phyloP scores from a whole-genome alignment of 2,888 invertebrate genomes.

The Ophion obscuratus region DNA sequence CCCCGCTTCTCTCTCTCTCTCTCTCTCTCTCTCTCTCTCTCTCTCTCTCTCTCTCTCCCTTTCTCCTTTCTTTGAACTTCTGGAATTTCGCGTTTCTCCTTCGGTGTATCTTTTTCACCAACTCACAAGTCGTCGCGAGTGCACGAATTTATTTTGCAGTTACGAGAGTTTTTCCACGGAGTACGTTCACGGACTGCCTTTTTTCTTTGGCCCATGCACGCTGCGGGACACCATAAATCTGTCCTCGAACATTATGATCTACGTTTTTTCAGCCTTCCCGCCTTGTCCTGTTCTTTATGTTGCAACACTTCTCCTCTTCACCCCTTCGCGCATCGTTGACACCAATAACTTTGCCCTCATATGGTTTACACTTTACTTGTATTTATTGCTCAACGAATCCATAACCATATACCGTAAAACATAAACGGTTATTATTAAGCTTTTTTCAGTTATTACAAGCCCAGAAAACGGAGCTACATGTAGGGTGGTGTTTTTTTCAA shows the following conservation, averaged over 20 bases:
- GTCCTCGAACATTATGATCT: slow-evolving; percentile 25
- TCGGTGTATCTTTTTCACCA: slow-evolving; percentile 27
- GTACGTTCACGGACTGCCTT: slow-evolving; percentile 33
- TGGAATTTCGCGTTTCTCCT: slow-evolving; percentile 30
- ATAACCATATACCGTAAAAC: too few relatives aligned
- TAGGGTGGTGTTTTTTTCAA: too few relatives aligned
- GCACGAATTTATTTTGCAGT: slow-evolving; percentile 59
- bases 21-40: slow-evolving; percentile 15
- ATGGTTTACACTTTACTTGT: not conserved
- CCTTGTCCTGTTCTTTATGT: not conserved
- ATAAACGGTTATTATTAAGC: too few relatives aligned
- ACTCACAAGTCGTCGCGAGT: slow-evolving; percentile 43
- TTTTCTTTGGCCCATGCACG: slow-evolving; percentile 17
- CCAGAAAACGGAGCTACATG: too few relatives aligned
- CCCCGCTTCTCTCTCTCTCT: not conserved
- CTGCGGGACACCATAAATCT: slow-evolving; percentile 45
- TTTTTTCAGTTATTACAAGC: too few relatives aligned
- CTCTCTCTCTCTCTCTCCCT: not conserved
- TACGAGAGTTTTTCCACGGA: slow-evolving; percentile 16
- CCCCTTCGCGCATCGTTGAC: not conserved
- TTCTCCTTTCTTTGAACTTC: not conserved
- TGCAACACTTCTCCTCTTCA: not conserved
- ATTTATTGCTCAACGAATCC: too few relatives aligned
- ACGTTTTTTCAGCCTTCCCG: slow-evolving; percentile 5
- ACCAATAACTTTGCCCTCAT: not conserved